Conservation (phyloP, 2,888 invertebrate species). For the Diarsia mendica region DNA sequence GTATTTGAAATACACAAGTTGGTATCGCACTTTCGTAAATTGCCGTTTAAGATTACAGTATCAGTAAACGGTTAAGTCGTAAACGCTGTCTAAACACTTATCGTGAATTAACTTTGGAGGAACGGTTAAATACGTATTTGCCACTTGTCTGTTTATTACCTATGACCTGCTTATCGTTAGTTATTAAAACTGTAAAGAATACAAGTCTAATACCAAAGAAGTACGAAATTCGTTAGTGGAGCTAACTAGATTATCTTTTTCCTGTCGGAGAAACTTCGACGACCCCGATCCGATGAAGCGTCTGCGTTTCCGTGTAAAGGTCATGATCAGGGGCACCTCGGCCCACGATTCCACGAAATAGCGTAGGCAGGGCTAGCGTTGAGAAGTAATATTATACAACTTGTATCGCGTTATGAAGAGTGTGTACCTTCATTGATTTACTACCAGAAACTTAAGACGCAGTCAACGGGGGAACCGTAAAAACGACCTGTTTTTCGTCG, state of each 20-base stretch:
- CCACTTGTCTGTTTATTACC: conserved; percentile 23
- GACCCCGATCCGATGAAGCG: conserved; percentile 38
- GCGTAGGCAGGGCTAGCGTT: conserved; percentile 15
- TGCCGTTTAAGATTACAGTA: conserved; percentile 50
- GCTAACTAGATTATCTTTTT: conserved; percentile 12
- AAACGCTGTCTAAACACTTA: conserved; percentile 38
- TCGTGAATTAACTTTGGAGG: conserved; percentile 28
- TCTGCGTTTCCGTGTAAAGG: conserved; percentile 30
- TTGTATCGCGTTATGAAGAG: neutral
- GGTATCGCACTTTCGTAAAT: conserved; percentile 53
- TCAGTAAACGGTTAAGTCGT: conserved; percentile 46
- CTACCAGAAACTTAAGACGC: no score
- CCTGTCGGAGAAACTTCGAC: conserved; percentile 23
- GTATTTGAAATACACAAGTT: conserved; percentile 53
- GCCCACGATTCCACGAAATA: conserved; percentile 6
- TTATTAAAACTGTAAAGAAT: conserved; percentile 15
- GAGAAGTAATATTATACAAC: conserved; percentile 2
- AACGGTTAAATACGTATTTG: conserved; percentile 11
- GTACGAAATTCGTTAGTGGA: conserved; percentile 9
- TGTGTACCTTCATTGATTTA: no score
- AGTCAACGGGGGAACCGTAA: no score
- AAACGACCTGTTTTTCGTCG: no score
- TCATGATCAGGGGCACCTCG: conserved; percentile 46
- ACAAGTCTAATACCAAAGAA: neutral
- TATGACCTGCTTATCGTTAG: conserved; percentile 18